Evolutionary conservation across 2,888 invertebrate species (phyloP).

Genomic region (Rhagonycha lutea): DNA sequence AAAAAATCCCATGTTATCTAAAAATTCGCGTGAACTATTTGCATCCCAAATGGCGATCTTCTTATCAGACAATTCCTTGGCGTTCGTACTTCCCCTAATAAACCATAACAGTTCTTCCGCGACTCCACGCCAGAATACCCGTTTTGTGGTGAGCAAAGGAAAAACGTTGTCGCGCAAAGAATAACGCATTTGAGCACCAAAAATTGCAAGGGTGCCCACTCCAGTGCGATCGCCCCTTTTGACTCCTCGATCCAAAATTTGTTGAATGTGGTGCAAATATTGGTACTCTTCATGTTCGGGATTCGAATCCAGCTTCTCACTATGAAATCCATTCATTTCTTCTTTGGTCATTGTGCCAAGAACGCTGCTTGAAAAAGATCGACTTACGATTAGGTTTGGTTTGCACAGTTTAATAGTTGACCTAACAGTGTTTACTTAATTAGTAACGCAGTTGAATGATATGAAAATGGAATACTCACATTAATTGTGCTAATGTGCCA

Average conservation of each 20-base stretch:
- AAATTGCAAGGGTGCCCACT: constrained; percentile 84
- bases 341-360: neutral
- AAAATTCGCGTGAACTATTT: constrained; percentile 85
- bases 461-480: neutral
- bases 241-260: constrained; percentile 67
- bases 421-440: neutral
- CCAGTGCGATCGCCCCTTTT: constrained; percentile 82
- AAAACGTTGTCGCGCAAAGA: constrained; percentile 71
- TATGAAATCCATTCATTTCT: neutral
- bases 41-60: constrained; percentile 93
- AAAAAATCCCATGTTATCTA: constrained; percentile 81
- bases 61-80: constrained; percentile 76
- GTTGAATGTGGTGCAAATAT: constrained; percentile 69
- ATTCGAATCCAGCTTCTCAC: neutral
- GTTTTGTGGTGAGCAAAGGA: constrained; percentile 91
- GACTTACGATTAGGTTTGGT: neutral
- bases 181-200: constrained; percentile 90
- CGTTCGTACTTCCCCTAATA: constrained; percentile 86
- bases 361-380: neutral
- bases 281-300: constrained; percentile 68
- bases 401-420: neutral
- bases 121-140: constrained; percentile 88
- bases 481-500: neutral
- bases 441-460: neutral
- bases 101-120: constrained; percentile 95